Conservation (phyloP, 2,797 vertebrate genomes). For the Taeniopygia guttata region DNA sequence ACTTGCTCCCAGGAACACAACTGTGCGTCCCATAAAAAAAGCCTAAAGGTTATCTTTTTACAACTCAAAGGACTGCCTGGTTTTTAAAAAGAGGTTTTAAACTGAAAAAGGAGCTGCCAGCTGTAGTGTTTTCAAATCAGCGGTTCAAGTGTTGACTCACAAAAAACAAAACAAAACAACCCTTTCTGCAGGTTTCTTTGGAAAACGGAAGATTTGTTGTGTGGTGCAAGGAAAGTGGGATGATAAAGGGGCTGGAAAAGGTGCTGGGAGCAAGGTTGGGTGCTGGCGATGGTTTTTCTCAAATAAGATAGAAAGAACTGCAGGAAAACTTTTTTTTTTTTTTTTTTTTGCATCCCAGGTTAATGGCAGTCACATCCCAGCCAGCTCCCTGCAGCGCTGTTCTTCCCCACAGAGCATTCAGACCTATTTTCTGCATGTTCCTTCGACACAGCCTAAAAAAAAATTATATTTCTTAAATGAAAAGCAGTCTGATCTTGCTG, state of each 20-base stretch:
- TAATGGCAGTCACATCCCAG: background rate
- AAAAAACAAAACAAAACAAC: background rate
- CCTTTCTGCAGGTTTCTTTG: background rate
- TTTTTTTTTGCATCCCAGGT: background rate
- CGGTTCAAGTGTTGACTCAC: background rate
- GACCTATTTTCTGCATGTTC: background rate
- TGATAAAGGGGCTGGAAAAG: background rate
- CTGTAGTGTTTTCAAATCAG: background rate
- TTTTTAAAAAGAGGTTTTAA: background rate
- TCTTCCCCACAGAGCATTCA: background rate
- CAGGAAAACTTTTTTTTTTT: background rate
- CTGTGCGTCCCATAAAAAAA: background rate
- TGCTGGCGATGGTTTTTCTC: background rate
- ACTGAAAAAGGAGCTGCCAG: background rate
- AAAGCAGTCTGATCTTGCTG: background rate
- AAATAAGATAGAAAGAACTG: background rate
- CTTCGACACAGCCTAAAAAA: background rate
- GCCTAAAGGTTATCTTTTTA: background rate
- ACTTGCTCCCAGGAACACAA: background rate
- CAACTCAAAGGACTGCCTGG: background rate
- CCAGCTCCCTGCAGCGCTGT: accelerated
- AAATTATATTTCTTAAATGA: background rate
- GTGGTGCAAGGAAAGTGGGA: accelerated
- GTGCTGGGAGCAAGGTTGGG: background rate
- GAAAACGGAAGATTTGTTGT: background rate